These are phyloP conservation scores for Callithrix jacchus DNA, from an alignment of 2,113 vertebrate species.

Conservation along the genomic window DNA sequence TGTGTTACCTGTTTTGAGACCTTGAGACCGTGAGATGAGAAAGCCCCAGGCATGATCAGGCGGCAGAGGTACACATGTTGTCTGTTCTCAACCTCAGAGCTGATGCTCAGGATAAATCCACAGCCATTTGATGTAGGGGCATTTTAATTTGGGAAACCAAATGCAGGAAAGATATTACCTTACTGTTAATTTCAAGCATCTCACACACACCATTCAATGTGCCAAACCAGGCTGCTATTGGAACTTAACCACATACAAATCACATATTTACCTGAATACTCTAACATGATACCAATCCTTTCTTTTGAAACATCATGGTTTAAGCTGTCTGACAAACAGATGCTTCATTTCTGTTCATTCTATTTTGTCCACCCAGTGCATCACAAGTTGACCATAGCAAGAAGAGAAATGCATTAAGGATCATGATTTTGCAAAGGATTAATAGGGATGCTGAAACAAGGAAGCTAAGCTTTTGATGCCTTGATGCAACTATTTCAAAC, in stretches of 20 bases:
- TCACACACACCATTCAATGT: neutral
- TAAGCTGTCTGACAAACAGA: neutral
- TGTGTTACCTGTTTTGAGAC: conserved; percentile 43
- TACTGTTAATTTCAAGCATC: neutral
- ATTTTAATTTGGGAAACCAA: conserved; percentile 19
- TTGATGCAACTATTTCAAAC: neutral
- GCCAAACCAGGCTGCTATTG: neutral
- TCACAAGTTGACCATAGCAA: neutral
- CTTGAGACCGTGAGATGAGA: conserved; percentile 2
- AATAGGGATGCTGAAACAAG: neutral
- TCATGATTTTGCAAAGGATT: neutral
- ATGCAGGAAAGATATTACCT: neutral
- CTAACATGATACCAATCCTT: neutral
- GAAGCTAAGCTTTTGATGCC: neutral
- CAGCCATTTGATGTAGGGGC: neutral
- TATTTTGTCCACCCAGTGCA: neutral
- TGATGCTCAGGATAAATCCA: neutral
- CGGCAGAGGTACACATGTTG: neutral
- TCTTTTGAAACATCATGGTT: conserved; percentile 11
- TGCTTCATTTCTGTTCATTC: conserved; percentile 21
- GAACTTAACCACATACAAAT: neutral
- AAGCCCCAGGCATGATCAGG: neutral
- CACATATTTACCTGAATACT: neutral
- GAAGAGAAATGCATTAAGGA: neutral
- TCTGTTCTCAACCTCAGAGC: neutral